phyloP scores from a whole-genome alignment of 2,797 vertebrate genomes.

The Ctenosaura bakeri region DNA sequence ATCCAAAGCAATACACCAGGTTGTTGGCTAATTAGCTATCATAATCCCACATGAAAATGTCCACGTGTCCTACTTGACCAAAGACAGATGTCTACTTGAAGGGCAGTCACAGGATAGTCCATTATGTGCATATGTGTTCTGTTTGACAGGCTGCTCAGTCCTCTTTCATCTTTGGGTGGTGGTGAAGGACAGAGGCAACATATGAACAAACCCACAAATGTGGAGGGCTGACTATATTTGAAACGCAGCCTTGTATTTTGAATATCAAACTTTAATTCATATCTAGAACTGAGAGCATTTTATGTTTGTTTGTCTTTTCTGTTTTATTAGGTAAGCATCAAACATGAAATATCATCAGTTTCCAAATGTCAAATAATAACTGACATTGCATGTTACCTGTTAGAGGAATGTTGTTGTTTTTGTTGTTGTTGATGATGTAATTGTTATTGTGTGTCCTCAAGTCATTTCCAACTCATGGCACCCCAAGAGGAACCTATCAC shows the following conservation, averaged over 20 bases:
- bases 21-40: background rate
- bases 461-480: no score
- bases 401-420: background rate
- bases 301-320: background rate
- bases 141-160: background rate
- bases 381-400: background rate
- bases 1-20: no score
- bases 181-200: background rate
- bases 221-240: background rate
- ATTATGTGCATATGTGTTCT: background rate
- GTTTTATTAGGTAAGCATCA: background rate
- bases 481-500: no score
- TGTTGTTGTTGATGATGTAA: no score
- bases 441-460: no score
- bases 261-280: background rate
- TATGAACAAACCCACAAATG: no score
- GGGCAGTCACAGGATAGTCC: background rate
- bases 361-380: background rate
- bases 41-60: background rate
- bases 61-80: background rate
- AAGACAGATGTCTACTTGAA: no score
- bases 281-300: background rate
- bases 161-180: background rate
- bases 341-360: background rate
- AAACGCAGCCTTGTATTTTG: background rate